Base-by-base conservation (phyloP, 2,797 vertebrate species). In the Pampus argenteus region DNA sequence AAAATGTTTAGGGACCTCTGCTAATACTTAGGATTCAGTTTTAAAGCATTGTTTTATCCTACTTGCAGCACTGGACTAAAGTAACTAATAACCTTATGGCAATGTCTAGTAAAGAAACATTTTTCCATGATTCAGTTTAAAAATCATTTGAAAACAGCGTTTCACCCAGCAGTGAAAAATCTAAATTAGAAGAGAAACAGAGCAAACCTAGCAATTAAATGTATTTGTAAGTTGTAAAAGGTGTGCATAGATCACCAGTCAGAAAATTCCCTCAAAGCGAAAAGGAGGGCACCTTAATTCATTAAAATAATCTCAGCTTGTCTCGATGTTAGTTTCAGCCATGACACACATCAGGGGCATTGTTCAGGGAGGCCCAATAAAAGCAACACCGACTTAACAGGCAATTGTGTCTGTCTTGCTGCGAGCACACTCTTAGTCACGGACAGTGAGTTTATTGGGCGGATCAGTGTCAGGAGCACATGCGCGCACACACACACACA, bases 341-440 rank as follows among this genome's bases (percentile, higher is more conserved):
- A 40, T 89, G 90, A 92, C 88, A 90, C 87, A 89, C 88, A 89
- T 90, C 89, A 89, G 86, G 86, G 79, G 73, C 86, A 81, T 86
- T 90, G 89, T 90, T 90, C 89, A 74, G 83, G 80, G 81, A 91
- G 85, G 86, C 86, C 89, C 90, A 93, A 93, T 92, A 92, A 93
- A 91, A 91, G 91, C 91, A 89, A 90, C 90, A 85, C 87, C 83
- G 91, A 91, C 92, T 93, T 92, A 93, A 93, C 90, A 92, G 92
- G 90, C 92, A 93, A 93, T 93, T 92, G 92, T 93, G 92, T 93
- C 91, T 87, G 89, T 93, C 92, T 92, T 89, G 85, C 91, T 91
- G 87, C 84, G 49, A 93, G 90, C 90, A 48, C 86, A 90, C 92
- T 92, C 91, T 93, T 93, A 93, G 92, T 93, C 92, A 93, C 89